Conservation (phyloP, 2,888 invertebrate species). For the Acrobeloides nanus region DNA sequence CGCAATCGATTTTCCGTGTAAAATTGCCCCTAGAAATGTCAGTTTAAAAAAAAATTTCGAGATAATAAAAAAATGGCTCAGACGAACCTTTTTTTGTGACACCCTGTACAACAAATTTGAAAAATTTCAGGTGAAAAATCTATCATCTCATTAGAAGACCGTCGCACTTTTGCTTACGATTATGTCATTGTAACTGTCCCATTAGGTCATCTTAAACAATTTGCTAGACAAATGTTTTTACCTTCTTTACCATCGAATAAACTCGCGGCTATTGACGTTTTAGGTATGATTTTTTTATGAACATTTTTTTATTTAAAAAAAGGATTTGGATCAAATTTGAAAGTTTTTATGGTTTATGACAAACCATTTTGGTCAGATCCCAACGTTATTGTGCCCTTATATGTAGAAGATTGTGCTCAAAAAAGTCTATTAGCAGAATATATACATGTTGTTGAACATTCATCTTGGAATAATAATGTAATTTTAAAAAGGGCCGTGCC, state of each 20-base stretch:
- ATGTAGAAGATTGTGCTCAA: slow-evolving; percentile 28
- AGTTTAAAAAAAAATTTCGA: too few species aligned
- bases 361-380: slow-evolving; percentile 40
- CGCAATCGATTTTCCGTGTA: too few species aligned
- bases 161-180: too few species aligned
- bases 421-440: slow-evolving; percentile 17
- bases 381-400: slow-evolving; percentile 33
- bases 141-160: too few species aligned
- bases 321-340: slow-evolving; percentile 41
- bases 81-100: too few species aligned
- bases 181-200: slow-evolving; percentile 44
- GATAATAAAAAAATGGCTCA: too few species aligned
- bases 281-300: slow-evolving; percentile 18
- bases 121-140: too few species aligned
- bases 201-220: slow-evolving; percentile 42
- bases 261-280: slow-evolving; percentile 34
- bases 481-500: too few species aligned
- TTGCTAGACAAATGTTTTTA: slow-evolving; percentile 22
- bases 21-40: too few species aligned
- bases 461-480: slow-evolving; percentile 32
- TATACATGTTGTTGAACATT: slow-evolving; percentile 29
- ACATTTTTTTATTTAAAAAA: too few species aligned
- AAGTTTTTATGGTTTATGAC: slow-evolving; percentile 43
- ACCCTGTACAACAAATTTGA: too few species aligned
- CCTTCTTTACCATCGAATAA: slow-evolving; percentile 32